These are phyloP conservation scores for Buphagus erythrorhynchus DNA, from an alignment of 2,797 vertebrate genomes.

Conservation along the genomic window DNA sequence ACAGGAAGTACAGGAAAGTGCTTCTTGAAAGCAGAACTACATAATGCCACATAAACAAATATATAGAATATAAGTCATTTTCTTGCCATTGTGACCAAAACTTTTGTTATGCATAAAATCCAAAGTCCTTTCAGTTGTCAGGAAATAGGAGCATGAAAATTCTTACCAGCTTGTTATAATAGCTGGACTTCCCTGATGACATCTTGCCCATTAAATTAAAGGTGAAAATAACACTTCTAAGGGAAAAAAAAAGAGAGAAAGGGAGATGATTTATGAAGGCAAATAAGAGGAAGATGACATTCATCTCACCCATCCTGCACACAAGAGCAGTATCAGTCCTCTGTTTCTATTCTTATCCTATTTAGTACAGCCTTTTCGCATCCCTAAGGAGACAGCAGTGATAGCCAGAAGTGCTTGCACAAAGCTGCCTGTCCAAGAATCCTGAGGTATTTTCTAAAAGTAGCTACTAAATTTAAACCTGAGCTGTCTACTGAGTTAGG, in stretches of 20 bases:
- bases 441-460: background rate
- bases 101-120: background rate
- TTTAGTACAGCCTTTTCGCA: background rate
- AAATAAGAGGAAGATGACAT: background rate
- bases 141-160: background rate
- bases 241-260: background rate
- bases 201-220: background rate
- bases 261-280: background rate
- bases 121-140: background rate
- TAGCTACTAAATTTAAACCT: background rate
- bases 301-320: background rate
- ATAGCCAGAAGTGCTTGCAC: background rate
- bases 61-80: background rate
- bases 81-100: background rate
- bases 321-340: background rate
- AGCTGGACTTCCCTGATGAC: background rate
- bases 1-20: background rate
- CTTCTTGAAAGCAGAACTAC: background rate
- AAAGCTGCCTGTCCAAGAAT: background rate
- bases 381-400: background rate
- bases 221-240: background rate
- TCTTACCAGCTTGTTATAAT: background rate
- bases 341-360: background rate
- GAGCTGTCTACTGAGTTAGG: background rate
- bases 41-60: background rate